Conservation (phyloP, 2,888 invertebrate genomes). For the Cheilosia soror region DNA sequence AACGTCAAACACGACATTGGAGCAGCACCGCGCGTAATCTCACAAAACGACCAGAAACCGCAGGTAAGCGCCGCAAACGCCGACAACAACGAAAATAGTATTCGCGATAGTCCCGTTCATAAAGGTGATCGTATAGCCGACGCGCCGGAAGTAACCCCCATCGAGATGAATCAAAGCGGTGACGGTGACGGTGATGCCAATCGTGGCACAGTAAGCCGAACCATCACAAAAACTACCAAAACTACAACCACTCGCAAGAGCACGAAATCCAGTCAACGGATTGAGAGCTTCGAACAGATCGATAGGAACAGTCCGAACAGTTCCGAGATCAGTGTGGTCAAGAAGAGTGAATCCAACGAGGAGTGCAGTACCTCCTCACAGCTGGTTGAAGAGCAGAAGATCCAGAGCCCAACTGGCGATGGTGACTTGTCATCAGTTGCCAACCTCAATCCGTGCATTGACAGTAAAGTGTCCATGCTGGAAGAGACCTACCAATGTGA, state of each 20-base stretch:
- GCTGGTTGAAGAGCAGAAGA: constrained; percentile 48
- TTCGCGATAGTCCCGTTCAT: constrained; percentile 54
- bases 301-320: constrained; percentile 68
- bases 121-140: constrained; percentile 51
- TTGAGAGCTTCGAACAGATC: constrained; percentile 73
- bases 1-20: constrained; percentile 41
- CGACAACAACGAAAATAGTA: constrained; percentile 57
- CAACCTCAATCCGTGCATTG: constrained; percentile 37
- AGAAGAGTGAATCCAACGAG: constrained; percentile 49
- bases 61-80: constrained; percentile 44
- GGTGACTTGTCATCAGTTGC: not conserved
- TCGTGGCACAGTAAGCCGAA: constrained; percentile 46
- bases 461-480: constrained; percentile 77
- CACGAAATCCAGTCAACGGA: constrained; percentile 63
- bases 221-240: constrained; percentile 76
- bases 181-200: constrained; percentile 66
- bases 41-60: constrained; percentile 25
- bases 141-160: constrained; percentile 48
- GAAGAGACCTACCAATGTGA: constrained; percentile 80
- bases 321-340: constrained; percentile 49
- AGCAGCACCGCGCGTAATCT: constrained; percentile 39
- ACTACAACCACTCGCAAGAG: constrained; percentile 74
- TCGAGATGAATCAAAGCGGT: constrained; percentile 55
- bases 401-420: constrained; percentile 24
- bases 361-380: constrained; percentile 46